A percentile compares a stretch with the other conserved stretches of the same genome.
These are phyloP conservation scores for Archocentrus centrarchus DNA, from an alignment of 2,113 vertebrate species.

Conservation along the genomic window DNA sequence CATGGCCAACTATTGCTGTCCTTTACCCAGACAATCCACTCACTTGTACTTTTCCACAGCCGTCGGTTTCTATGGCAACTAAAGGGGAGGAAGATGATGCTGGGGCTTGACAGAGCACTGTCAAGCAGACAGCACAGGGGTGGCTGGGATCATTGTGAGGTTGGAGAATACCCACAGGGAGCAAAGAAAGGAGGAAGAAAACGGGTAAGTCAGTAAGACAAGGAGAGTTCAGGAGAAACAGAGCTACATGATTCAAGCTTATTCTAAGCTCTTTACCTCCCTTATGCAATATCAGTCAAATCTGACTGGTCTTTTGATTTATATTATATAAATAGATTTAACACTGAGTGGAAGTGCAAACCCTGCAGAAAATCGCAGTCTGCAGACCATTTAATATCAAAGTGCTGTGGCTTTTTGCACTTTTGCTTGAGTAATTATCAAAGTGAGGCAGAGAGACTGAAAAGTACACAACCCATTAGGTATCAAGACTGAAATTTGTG, in stretches of 20 bases:
- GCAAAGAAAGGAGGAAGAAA: neutral
- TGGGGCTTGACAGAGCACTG: conserved; percentile 63
- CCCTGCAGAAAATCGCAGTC: neutral
- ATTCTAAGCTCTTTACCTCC: neutral
- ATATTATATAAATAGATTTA: neutral
- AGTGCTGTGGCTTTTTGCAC: neutral
- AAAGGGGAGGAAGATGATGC: conserved; percentile 48
- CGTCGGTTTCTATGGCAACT: conserved; percentile 78
- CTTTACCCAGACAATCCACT: conserved; percentile 54
- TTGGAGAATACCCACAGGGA: conserved; percentile 37
- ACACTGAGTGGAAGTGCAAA: neutral
- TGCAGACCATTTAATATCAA: neutral
- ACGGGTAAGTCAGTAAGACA: neutral
- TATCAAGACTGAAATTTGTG: neutral
- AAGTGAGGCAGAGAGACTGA: neutral
- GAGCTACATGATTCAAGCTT: neutral
- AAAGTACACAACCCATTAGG: neutral
- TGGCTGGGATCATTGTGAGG: conserved; percentile 36
- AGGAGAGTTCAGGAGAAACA: conserved; percentile 7
- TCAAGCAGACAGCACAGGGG: conserved; percentile 48
- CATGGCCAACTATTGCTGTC: neutral
- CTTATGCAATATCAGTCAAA: conserved; percentile 5
- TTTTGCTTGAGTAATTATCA: conserved; percentile 2
- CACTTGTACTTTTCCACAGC: conserved; percentile 68
- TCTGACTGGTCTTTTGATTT: neutral